Base-by-base conservation (phyloP, 2,888 invertebrate species). In the Anodontia alba region DNA sequence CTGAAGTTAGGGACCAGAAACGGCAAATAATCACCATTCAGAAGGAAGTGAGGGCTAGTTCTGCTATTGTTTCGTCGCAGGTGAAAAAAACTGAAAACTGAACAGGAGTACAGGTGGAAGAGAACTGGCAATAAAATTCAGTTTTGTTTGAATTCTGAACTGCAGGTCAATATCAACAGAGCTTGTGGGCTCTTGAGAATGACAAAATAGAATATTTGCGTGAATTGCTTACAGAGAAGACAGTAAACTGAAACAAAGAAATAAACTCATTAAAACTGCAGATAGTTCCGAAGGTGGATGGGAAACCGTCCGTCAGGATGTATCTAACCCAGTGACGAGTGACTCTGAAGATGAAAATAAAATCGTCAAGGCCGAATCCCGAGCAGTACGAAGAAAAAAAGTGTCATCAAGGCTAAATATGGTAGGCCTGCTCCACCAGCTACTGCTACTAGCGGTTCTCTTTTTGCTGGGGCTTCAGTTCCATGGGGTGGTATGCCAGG, bases 261-360 rank as follows among this genome's bases (percentile, higher is more conserved):
- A 81, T 26, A 57, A 75, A 57, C 26, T 81, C 0, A 76, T 80
- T 38, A 51, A 46, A 15, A 57, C 76, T 17, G 78, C 78, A 2
- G 77, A 81, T 29, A 57, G 66, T 0, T 79, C 74, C 0, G 66
- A 76, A 29, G 74, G 72, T 0, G 51, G 0, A 71, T 67, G 0
- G 66, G 73, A 38, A 68, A 69, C 0, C 68, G 79, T 73, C 0
- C 33, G 57, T 7, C 42, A 75, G 26, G 73, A 84, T 66, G 51
- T 42, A 36, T 20, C 57, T 17, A 74, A 80, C 20, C 78, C 80
- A 0, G 23, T 81, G 23, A 81, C 81, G 2, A 68, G 66, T 36
- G 78, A 84, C 36, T 70, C 54, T 1, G 84, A 79, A 1, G 81
- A 78, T 49, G 81, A 79, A 17, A 23, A 38, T 1, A 73, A 72